Conservation (phyloP, 2,113 vertebrate genomes). For the Microcebus griseorufus region DNA sequence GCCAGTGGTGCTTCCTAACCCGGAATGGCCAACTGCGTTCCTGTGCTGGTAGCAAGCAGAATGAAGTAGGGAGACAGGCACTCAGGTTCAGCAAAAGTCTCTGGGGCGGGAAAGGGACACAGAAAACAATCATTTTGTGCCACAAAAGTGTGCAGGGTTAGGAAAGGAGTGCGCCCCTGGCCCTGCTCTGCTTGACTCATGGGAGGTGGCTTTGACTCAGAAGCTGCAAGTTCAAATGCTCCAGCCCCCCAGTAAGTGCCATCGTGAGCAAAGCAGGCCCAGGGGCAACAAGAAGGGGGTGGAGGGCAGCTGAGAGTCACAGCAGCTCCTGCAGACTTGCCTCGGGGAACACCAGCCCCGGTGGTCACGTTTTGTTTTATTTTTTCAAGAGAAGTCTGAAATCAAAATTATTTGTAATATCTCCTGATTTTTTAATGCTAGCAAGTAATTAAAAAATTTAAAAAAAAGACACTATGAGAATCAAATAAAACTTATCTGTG, state of each 20-base stretch:
- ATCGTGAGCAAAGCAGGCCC: not conserved
- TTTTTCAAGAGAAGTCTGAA: not conserved
- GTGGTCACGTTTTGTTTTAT: not conserved
- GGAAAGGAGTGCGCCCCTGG: not conserved
- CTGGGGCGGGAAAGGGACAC: not conserved
- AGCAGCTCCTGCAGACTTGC: not conserved
- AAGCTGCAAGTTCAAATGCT: not conserved
- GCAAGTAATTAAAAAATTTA: not conserved
- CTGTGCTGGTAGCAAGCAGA: not conserved
- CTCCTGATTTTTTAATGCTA: not conserved
- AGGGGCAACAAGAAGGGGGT: not conserved
- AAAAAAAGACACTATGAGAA: not conserved
- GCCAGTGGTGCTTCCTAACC: not conserved
- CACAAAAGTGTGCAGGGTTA: not conserved
- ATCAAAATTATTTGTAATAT: not conserved
- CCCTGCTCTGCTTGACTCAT: not conserved
- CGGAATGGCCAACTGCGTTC: not conserved
- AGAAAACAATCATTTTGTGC: not conserved
- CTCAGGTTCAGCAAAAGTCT: not conserved
- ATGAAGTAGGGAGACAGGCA: not conserved
- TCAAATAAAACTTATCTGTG: not conserved
- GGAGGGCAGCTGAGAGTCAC: not conserved
- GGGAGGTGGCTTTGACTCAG: not conserved
- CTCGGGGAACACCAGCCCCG: not conserved
- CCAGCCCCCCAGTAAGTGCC: fast-evolving